A percentile compares a stretch with the other conserved stretches of the same genome.
phyloP scores from a whole-genome alignment of 2,888 invertebrate genomes.

The Ischnus inquisitorius region DNA sequence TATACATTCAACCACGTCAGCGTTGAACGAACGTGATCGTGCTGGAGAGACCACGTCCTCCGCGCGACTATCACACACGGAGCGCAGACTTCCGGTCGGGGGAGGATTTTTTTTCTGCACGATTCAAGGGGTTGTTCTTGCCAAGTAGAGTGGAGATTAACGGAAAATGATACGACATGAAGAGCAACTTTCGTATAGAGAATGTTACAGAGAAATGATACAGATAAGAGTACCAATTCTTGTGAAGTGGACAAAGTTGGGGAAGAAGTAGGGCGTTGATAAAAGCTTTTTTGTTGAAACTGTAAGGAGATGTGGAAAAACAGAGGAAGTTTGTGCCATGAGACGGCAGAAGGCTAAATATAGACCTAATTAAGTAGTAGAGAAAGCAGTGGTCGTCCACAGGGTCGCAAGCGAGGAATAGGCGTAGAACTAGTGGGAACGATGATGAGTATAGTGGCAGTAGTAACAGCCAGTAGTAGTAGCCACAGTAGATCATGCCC shows the following conservation, averaged over 20 bases:
- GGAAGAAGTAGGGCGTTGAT: constrained; percentile 33
- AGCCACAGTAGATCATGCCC: not conserved
- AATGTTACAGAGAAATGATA: constrained; percentile 2
- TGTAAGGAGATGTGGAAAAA: not conserved
- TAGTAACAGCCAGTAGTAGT: constrained; percentile 29
- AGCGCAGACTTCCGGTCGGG: constrained; percentile 21
- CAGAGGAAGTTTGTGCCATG: not conserved
- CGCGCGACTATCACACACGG: not conserved
- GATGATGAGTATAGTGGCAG: constrained; percentile 25
- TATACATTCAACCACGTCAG: constrained; percentile 46
- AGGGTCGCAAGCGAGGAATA: constrained; percentile 4
- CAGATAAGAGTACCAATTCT: constrained; percentile 45
- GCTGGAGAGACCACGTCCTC: constrained; percentile 21
- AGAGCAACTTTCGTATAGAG: constrained; percentile 12
- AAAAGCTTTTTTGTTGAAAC: not conserved
- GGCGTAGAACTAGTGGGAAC: constrained; percentile 34
- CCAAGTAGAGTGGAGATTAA: not conserved
- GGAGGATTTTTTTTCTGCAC: not conserved
- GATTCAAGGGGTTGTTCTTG: not conserved
- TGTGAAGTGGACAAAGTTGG: constrained; percentile 43
- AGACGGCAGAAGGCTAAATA: constrained; percentile 31
- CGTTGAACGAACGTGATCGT: constrained; percentile 28
- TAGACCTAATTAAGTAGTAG: constrained; percentile 58
- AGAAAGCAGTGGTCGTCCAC: constrained; percentile 34
- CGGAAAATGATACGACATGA: not conserved